Conservation (phyloP, 2,113 vertebrate species). For the Protobothrops mucrosquamatus region DNA sequence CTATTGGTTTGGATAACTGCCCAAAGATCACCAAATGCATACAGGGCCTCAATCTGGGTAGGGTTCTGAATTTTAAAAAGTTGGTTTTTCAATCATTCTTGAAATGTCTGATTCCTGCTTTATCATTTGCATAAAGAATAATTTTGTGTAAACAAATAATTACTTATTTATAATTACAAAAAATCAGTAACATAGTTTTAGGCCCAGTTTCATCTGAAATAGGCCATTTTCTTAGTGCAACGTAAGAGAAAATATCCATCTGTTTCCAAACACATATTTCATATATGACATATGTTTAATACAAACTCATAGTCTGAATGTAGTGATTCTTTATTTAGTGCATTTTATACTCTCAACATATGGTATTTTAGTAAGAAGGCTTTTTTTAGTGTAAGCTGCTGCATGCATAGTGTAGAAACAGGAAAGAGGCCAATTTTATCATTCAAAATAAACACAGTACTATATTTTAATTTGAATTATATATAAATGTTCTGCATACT, state of each 20-base stretch:
- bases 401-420: conserved; percentile 9
- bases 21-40: background rate
- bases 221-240: background rate
- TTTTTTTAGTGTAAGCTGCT: conserved; percentile 11
- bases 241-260: background rate
- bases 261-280: conserved; percentile 1
- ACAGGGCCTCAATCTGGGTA: background rate
- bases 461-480: background rate
- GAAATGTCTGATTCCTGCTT: background rate
- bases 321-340: background rate
- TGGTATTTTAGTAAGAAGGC: conserved; percentile 14
- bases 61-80: background rate
- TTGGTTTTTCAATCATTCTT: background rate
- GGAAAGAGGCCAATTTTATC: conserved; percentile 3
- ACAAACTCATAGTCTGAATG: background rate
- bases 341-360: conserved; percentile 7
- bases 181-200: too few relatives aligned
- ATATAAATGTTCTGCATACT: background rate
- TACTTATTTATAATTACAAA: background rate
- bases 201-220: background rate
- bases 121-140: background rate
- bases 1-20: background rate
- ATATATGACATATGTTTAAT: conserved; percentile 17
- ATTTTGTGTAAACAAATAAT: background rate
- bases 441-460: conserved; percentile 1